Conservation (phyloP, 1,140 invertebrate species). For the Macrotrachela quadricornifera region DNA sequence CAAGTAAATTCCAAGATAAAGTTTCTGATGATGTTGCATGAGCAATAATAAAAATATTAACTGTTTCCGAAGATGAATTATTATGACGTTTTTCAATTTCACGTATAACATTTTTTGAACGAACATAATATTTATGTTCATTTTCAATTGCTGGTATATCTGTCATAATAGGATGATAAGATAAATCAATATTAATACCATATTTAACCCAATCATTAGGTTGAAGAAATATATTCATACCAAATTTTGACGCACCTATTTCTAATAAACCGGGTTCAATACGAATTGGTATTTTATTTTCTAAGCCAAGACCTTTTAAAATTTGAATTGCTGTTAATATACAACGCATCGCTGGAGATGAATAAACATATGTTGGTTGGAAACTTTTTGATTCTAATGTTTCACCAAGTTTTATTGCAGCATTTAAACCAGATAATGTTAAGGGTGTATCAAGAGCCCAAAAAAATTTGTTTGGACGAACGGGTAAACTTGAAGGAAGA, state of each 20-base stretch:
- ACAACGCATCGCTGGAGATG: slow-evolving; percentile 5
- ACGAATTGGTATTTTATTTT: slow-evolving; percentile 1
- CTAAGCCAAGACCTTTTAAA: slow-evolving; percentile 7
- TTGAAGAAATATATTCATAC: too few relatives aligned
- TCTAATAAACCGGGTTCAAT: slow-evolving; percentile 9
- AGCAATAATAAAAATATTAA: too few relatives aligned
- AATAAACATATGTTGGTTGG: not conserved
- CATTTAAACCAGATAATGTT: slow-evolving; percentile 3
- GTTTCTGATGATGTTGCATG: too few relatives aligned
- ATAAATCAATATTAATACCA: slow-evolving; percentile 6
- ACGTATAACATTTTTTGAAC: too few relatives aligned
- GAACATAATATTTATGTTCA: too few relatives aligned
- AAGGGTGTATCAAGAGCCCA: slow-evolving; percentile 8
- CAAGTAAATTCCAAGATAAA: too few relatives aligned
- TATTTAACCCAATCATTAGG: not conserved
- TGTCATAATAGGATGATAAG: not conserved
- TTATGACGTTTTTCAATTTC: too few relatives aligned
- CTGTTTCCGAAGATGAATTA: too few relatives aligned
- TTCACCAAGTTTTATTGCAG: slow-evolving; percentile 1
- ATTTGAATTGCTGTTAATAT: slow-evolving; percentile 8
- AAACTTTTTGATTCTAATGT: not conserved
- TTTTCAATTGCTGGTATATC: too few relatives aligned
- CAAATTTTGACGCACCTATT: not conserved
- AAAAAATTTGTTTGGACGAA: not conserved
- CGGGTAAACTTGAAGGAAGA: slow-evolving; percentile 1